phyloP scores from a whole-genome alignment of 2,888 invertebrate species.

The Ochlodes sylvanus region DNA sequence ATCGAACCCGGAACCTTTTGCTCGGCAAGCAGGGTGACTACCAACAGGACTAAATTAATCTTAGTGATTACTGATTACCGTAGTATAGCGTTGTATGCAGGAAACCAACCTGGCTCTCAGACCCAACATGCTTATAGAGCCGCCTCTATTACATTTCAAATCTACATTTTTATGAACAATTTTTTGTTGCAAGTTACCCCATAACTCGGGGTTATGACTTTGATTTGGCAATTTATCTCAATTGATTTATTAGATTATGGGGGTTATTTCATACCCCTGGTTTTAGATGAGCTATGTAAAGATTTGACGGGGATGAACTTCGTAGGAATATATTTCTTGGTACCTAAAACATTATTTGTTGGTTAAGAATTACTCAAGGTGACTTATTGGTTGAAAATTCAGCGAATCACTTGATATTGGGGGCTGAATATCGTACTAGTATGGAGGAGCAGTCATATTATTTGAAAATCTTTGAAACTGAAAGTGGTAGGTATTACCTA shows the following conservation, averaged over 20 bases:
- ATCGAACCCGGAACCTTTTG: too few relatives aligned
- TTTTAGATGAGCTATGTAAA: conserved; percentile 21
- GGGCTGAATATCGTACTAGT: too few relatives aligned
- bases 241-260: conserved; percentile 38
- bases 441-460: too few relatives aligned
- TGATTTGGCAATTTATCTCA: conserved; percentile 39
- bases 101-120: too few relatives aligned
- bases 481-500: too few relatives aligned
- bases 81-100: too few relatives aligned
- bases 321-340: background rate
- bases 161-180: conserved; percentile 33
- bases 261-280: conserved; percentile 34
- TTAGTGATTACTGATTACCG: too few relatives aligned
- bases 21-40: too few relatives aligned
- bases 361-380: too few relatives aligned
- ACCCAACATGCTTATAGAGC: background rate
- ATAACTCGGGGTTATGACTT: conserved; percentile 38
- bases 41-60: too few relatives aligned
- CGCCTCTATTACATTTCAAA: conserved; percentile 4
- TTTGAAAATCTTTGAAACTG: too few relatives aligned
- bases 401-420: background rate
- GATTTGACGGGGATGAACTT: conserved; percentile 13
- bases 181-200: conserved; percentile 39
- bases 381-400: background rate
- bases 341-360: too few relatives aligned